Base-by-base conservation (phyloP, 2,888 invertebrate genomes). In the Tetranychus piercei region DNA sequence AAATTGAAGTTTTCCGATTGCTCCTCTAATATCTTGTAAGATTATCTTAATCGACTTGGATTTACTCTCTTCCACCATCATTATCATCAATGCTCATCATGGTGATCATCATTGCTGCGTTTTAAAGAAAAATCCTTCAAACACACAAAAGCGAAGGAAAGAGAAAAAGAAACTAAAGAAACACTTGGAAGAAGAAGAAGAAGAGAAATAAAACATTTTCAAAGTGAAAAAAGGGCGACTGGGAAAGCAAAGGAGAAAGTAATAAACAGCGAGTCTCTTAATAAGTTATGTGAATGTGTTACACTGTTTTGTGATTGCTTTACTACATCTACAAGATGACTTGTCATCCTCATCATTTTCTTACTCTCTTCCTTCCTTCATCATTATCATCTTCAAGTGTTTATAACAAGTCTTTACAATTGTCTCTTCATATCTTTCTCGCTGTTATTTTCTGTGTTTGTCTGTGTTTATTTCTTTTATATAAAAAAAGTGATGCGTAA, bases 31-130 rank as follows among this genome's bases (percentile, higher is more conserved):
- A 55, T 55, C 55, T 15, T 55, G 55, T 55, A 55, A 55, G 55
- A 55, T 55, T 55, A 55, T 55, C 55, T 55, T 55, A 55, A 55
- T 55, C 55, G 55, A 55, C 55, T 55, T 55, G 55, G 55, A 55
- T 55, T 55, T 55, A 55, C 55, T 15, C 55, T 55, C 55, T 15
- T 55, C 5, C 55, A 55, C 5, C 55, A 55, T 55, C 11, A 55
- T 55, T 15, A 55, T 55, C 15, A 55, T 55, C 55, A 55, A 55
- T 55, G 11, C 9, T 15, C 55, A 55, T 55, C 55, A 55, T 55
- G 11, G 15, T 55, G 9, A 55, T 55, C 55, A 15, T 55, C 55
- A 55, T 15, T 55, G 55, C 15, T 55, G 34, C 34, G 34, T 34
- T 34, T 34, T 34, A 34, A 34, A 34, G 55, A 55, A 55, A 55